Evolutionary conservation across 2,888 invertebrate species (phyloP).

Genomic region (Xestia rhomboidea): DNA sequence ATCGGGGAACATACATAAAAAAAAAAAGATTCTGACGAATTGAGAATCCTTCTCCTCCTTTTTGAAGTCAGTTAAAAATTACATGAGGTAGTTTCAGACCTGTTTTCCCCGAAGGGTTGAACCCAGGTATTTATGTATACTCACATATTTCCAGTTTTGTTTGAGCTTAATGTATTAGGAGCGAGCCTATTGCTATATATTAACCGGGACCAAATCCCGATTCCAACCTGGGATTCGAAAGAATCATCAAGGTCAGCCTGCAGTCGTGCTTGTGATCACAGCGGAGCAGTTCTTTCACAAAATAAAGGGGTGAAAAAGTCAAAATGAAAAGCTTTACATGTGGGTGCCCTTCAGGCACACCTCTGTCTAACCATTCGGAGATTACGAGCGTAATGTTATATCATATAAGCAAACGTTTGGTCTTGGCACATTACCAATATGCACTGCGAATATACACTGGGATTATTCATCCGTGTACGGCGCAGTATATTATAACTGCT

Average conservation of each 20-base stretch:
- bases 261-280: neutral
- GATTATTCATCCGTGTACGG: neutral
- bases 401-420: neutral
- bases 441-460: neutral
- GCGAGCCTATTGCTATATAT: neutral
- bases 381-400: neutral
- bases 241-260: neutral
- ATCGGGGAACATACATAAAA: too few species aligned
- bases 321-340: neutral
- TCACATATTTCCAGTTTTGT: neutral
- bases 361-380: neutral
- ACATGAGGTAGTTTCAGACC: neutral
- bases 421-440: slow-evolving; percentile 27
- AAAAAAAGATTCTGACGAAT: too few species aligned
- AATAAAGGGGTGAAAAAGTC: too few species aligned
- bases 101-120: neutral
- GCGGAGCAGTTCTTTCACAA: too few species aligned
- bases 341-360: neutral
- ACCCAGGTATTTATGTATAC: neutral
- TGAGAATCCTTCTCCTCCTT: too few species aligned
- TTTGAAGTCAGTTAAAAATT: too few species aligned
- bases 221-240: neutral
- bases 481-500: neutral
- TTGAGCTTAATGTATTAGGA: neutral
- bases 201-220: neutral